phyloP scores from a whole-genome alignment of 2,797 vertebrate species.

The Apodemus agrarius region DNA sequence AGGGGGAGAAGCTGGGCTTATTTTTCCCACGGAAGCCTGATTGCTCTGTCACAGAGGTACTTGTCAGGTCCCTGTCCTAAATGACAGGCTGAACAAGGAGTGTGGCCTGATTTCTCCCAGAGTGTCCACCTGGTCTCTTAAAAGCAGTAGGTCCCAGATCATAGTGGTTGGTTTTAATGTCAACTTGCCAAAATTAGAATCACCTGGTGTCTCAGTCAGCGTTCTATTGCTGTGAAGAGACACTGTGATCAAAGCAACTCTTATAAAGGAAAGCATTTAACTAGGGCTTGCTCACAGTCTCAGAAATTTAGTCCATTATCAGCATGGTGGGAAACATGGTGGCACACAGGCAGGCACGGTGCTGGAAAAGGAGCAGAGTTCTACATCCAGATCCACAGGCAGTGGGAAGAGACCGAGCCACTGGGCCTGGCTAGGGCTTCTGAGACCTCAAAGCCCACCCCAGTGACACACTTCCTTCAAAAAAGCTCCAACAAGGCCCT shows the following conservation, averaged over 20 bases:
- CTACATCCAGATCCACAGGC: background rate
- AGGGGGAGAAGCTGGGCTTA: background rate
- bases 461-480: background rate
- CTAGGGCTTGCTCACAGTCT: background rate
- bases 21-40: background rate
- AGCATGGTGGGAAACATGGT: too few species aligned
- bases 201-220: background rate
- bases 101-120: background rate
- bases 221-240: background rate
- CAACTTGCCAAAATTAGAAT: background rate
- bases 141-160: background rate
- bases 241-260: background rate
- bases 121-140: background rate
- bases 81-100: background rate
- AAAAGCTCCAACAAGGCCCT: background rate
- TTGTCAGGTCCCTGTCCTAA: background rate
- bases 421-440: background rate
- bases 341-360: background rate
- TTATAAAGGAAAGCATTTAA: background rate
- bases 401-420: background rate
- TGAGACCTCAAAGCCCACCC: background rate
- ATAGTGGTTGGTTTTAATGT: background rate
- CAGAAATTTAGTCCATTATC: background rate
- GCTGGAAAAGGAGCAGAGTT: background rate
- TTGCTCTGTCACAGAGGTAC: background rate